Conservation (phyloP, 2,888 invertebrate species). For the Brachycybe producta region DNA sequence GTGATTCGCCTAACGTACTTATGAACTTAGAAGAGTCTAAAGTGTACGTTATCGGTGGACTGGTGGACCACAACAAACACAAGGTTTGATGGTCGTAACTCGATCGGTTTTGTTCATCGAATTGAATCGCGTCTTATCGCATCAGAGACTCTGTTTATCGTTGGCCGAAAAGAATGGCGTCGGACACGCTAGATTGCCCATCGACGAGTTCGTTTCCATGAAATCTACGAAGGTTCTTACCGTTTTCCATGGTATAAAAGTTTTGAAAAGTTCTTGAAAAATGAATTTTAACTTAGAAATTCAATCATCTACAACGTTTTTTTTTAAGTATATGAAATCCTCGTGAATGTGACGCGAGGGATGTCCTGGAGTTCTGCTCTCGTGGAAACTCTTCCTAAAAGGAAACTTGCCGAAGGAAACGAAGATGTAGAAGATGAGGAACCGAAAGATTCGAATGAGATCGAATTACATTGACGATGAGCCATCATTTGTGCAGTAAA, state of each 20-base stretch:
- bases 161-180: slow-evolving; percentile 66
- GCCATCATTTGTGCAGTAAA: no score
- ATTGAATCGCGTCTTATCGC: slow-evolving; percentile 15
- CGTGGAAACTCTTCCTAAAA: slow-evolving; percentile 57
- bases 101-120: neutral
- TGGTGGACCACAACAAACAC: slow-evolving; percentile 93
- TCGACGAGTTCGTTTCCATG: slow-evolving; percentile 78
- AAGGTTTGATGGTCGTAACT: slow-evolving; percentile 49
- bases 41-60: slow-evolving; percentile 87
- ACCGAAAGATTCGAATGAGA: no score
- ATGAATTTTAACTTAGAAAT: neutral
- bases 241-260: slow-evolving; percentile 74
- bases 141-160: slow-evolving; percentile 67
- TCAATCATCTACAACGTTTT: neutral
- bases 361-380: slow-evolving; percentile 65
- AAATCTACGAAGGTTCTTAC: slow-evolving; percentile 86
- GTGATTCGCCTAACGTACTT: slow-evolving; percentile 83
- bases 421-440: neutral
- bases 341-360: slow-evolving; percentile 61
- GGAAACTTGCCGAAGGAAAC: slow-evolving; percentile 49
- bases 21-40: slow-evolving; percentile 54
- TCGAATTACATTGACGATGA: no score
- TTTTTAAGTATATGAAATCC: slow-evolving; percentile 63
- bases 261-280: slow-evolving; percentile 9
- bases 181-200: slow-evolving; percentile 70